phyloP scores from a whole-genome alignment of 2,113 vertebrate genomes.

The Dicaeum eximium region DNA sequence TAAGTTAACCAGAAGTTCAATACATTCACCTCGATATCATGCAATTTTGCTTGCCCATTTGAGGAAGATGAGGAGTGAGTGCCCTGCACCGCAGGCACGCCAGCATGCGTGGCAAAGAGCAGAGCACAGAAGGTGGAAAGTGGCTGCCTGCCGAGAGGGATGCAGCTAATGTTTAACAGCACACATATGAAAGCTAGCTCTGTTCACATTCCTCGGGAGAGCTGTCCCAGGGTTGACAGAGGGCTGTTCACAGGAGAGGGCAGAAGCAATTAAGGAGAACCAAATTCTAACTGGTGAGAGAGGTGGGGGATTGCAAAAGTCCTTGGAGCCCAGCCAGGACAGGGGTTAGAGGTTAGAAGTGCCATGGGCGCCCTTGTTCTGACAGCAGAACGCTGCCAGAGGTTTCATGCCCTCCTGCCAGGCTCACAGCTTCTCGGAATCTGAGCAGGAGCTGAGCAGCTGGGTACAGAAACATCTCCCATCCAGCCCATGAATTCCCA shows the following conservation, averaged over 20 bases:
- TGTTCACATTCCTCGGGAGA: neutral
- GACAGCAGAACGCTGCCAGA: neutral
- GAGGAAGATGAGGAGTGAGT: neutral
- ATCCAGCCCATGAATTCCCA: neutral
- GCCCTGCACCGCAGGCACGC: neutral
- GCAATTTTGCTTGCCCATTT: neutral
- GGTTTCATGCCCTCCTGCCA: neutral
- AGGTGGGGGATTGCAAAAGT: neutral
- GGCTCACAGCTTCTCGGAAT: neutral
- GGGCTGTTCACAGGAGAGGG: neutral
- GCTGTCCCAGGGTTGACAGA: neutral
- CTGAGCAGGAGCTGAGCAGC: neutral
- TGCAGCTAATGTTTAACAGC: neutral
- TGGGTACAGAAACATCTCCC: neutral
- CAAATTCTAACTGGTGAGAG: neutral
- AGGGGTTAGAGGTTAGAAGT: neutral
- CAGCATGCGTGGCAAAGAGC: fast-evolving
- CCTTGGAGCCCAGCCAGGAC: neutral
- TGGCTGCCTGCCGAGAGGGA: neutral
- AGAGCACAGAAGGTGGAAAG: neutral
- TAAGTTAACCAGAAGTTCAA: neutral
- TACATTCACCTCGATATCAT: neutral
- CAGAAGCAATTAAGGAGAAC: neutral
- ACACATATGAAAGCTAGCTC: neutral
- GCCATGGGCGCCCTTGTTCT: neutral